Evolutionary conservation across 2,113 vertebrate species (phyloP).

Genomic region (Perognathus longimembris): DNA sequence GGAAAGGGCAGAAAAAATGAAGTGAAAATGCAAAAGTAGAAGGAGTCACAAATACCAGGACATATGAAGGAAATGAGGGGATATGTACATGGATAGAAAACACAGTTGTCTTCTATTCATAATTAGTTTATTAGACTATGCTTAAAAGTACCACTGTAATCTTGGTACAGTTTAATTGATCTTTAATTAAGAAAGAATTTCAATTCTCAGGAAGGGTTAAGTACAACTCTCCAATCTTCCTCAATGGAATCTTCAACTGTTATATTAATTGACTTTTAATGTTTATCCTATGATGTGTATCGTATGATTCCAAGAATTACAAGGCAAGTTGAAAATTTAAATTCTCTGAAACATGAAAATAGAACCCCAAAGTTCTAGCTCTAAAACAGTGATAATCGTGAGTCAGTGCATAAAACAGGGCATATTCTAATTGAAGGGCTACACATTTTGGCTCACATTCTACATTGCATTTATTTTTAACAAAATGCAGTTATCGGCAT

Average conservation of each 20-base stretch:
- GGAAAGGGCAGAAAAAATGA: neutral
- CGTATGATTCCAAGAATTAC: neutral
- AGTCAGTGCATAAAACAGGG: neutral
- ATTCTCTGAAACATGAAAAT: neutral
- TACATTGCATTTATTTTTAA: neutral
- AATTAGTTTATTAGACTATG: neutral
- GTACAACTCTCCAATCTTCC: neutral
- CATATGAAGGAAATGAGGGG: neutral
- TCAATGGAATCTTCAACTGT: neutral
- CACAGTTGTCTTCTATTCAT: neutral
- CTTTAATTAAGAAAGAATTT: neutral
- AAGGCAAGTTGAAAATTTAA: neutral
- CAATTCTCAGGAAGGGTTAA: neutral
- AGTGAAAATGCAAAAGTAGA: rapidly evolving
- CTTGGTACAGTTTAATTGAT: neutral
- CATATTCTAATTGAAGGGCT: neutral
- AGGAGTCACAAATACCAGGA: neutral
- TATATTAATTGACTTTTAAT: neutral
- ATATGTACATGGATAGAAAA: neutral
- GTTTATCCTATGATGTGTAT: neutral
- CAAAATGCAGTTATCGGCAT: neutral
- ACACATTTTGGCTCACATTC: neutral
- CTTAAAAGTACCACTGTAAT: neutral
- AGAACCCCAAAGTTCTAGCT: neutral
- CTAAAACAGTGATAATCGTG: neutral